Evolutionary conservation across 2,113 vertebrate species (phyloP).

Genomic region (Anguilla rostrata): DNA sequence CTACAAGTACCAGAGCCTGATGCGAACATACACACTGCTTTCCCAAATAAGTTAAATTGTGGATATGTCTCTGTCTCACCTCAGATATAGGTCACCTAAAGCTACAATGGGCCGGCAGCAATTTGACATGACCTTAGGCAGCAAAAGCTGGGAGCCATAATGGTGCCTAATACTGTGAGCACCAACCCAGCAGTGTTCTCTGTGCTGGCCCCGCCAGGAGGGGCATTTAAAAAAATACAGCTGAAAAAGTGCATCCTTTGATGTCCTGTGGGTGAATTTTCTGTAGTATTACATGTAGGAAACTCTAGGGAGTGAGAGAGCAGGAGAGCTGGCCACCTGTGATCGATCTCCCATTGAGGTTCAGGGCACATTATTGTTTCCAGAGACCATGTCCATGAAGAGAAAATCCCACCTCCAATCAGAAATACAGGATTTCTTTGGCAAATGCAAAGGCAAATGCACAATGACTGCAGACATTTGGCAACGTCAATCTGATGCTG

Average conservation of each 20-base stretch:
- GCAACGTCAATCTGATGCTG: not conserved
- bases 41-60: not conserved
- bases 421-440: no score
- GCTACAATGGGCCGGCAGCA: not conserved
- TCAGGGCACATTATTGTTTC: not conserved
- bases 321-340: not conserved
- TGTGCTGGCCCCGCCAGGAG: not conserved
- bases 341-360: not conserved
- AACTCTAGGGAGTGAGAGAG: not conserved
- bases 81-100: not conserved
- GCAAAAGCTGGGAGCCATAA: not conserved
- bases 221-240: not conserved
- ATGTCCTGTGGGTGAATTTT: not conserved
- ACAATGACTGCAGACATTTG: not conserved
- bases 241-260: not conserved
- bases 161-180: not conserved
- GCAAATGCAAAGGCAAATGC: not conserved
- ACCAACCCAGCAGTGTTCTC: not conserved
- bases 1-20: not conserved
- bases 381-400: not conserved
- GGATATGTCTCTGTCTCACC: not conserved
- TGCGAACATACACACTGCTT: not conserved
- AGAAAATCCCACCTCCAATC: not conserved
- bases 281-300: not conserved
- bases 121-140: not conserved